Conservation (phyloP, 2,797 vertebrate genomes). For the Sebastes itinus region DNA sequence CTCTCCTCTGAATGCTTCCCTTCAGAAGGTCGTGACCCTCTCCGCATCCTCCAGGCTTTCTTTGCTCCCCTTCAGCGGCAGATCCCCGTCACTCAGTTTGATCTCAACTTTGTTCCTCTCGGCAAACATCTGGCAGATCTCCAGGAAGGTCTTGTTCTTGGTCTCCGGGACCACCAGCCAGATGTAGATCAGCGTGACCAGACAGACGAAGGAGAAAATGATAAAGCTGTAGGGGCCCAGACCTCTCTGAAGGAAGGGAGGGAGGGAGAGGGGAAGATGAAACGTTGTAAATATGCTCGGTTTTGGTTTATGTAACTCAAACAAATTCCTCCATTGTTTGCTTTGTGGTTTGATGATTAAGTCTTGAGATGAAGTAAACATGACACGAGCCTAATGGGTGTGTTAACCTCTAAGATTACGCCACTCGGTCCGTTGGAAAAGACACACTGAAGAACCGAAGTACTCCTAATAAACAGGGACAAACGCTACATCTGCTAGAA, state of each 20-base stretch:
- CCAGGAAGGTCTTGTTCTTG: slow-evolving; percentile 92
- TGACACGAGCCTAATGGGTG: neutral
- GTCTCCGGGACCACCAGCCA: slow-evolving; percentile 92
- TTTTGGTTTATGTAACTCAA: slow-evolving; percentile 10
- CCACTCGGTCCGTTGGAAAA: neutral
- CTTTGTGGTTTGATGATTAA: slow-evolving; percentile 6
- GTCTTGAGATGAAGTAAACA: slow-evolving; percentile 32
- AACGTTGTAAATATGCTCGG: neutral
- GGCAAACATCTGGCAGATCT: slow-evolving; percentile 90
- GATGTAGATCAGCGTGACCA: slow-evolving; percentile 86
- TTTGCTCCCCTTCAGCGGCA: slow-evolving; percentile 53
- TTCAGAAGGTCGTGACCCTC: slow-evolving; percentile 73
- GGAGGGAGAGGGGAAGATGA: neutral
- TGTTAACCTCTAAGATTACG: neutral
- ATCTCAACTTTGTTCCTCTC: slow-evolving; percentile 88
- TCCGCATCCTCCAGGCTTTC: slow-evolving; percentile 32
- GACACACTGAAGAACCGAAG: neutral
- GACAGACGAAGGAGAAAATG: slow-evolving; percentile 88
- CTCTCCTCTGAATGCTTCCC: slow-evolving; percentile 33
- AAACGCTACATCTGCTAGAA: neutral
- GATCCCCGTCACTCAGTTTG: slow-evolving; percentile 65
- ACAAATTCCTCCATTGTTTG: slow-evolving; percentile 22
- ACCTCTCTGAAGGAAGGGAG: slow-evolving; percentile 76
- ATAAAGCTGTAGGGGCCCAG: slow-evolving; percentile 90
- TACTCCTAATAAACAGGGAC: neutral